Evolutionary conservation across 2,888 invertebrate genomes (phyloP), one percentile per base, ranked within the genome.

Genomic region (Tridacna gigas): DNA sequence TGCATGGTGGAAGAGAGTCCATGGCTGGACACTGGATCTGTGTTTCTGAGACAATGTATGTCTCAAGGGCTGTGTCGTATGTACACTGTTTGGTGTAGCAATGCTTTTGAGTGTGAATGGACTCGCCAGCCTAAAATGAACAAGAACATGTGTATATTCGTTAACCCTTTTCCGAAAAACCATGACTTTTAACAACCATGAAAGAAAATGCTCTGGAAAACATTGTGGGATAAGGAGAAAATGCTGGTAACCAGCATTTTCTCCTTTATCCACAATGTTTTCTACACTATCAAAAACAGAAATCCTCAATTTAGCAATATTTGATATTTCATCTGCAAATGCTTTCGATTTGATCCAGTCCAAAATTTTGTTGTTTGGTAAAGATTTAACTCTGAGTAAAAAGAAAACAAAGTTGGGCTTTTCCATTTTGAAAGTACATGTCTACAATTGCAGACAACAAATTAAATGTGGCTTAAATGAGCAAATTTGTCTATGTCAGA

Each of bases 1-100:
- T 20, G 37, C 84, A 84, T 48, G 25, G n/a, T 18, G 87, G 89
- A n/a, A 91, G 82, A 25, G 84, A 82, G 26, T 87, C 89, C 22
- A 82, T 63, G 12, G 65, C 77, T n/a, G 82, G 71, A 82, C 91
- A 91, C 37, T 81, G 74, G 25, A 87, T 75, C 69, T 88, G 89
- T 20, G 90, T 89, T 73, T 91, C 89, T 51, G 87, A 83, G 11
- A 91, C 79, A 11, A 89, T 74, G 79, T 82, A 91, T 47, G 69
- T 78, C 18, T 81, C 82, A 18, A 86, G 71, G 3, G 74, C 45
- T 22, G 85, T 60, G 77, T 90, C 88, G 37, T 80, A 87, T 22
- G 79, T 81, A 85, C 92, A 92, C 3, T 77, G 83, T 79, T 88
- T 89, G 5, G 84, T 88, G 86, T 86, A 91, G 74, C 92, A 92